Conservation (phyloP, 2,797 vertebrate species). For the Carcharodon carcharias region DNA sequence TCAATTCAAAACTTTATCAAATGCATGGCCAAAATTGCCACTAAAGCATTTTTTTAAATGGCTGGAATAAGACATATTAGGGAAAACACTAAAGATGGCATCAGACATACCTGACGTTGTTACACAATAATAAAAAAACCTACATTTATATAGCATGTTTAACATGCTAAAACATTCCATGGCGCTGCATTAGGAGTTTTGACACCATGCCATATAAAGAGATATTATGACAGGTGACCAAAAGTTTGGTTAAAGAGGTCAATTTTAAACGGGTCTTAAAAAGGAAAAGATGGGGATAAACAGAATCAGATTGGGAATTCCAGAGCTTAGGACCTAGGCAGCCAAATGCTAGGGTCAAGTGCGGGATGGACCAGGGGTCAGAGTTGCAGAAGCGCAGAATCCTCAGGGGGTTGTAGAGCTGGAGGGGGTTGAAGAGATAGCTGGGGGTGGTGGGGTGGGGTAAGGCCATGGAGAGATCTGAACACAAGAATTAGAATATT, state of each 20-base stretch:
- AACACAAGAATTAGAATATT: not conserved
- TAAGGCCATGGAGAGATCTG: not conserved
- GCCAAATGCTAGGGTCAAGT: not conserved
- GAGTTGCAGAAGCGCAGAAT: not conserved
- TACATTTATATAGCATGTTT: not conserved
- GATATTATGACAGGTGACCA: not conserved
- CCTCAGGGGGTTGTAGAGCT: not conserved
- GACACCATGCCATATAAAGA: not conserved
- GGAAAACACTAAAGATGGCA: not conserved
- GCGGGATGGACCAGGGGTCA: too few species aligned
- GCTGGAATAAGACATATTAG: too few species aligned
- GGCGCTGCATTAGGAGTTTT: not conserved
- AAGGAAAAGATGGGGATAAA: not conserved
- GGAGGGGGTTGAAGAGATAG: not conserved
- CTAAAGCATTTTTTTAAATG: not conserved
- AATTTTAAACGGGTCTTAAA: not conserved
- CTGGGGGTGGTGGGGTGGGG: too few species aligned
- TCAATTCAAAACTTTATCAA: not conserved
- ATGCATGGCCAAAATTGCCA: not conserved
- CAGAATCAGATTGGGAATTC: not conserved
- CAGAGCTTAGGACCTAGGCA: not conserved
- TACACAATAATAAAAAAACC: not conserved
- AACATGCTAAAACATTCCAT: not conserved
- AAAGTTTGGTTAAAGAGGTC: not conserved
- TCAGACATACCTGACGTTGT: not conserved